Evolutionary conservation across 2,113 vertebrate species (phyloP).

Genomic region (Phycodurus eques): DNA sequence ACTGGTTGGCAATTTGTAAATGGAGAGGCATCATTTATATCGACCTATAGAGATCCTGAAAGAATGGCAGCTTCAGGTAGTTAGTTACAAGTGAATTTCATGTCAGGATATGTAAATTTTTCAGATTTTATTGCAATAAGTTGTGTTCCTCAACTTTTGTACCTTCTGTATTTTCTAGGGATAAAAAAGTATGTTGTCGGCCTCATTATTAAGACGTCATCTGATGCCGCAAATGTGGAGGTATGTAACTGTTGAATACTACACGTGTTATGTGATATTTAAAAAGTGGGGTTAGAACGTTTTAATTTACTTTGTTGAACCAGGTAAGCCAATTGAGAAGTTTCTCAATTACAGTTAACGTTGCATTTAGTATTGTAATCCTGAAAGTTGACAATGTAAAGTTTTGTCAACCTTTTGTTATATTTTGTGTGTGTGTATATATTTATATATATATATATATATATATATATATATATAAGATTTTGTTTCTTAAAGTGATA

Average conservation of each 20-base stretch:
- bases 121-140: neutral
- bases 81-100: slow-evolving; percentile 32
- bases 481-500: too few species aligned
- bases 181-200: slow-evolving; percentile 99
- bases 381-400: too few species aligned
- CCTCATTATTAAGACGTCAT: slow-evolving; percentile 99
- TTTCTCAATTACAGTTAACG: neutral
- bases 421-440: too few species aligned
- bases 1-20: slow-evolving; percentile 25
- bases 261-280: neutral
- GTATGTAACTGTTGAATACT: slow-evolving; percentile 68
- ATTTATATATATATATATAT: too few species aligned
- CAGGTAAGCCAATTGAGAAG: too few species aligned
- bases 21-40: slow-evolving; percentile 21
- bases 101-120: slow-evolving; percentile 37
- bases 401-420: too few species aligned
- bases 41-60: slow-evolving; percentile 6
- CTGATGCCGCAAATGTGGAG: slow-evolving; percentile 93
- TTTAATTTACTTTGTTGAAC: too few species aligned
- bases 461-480: too few species aligned
- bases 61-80: slow-evolving; percentile 24
- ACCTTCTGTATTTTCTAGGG: slow-evolving; percentile 75
- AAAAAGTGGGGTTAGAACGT: neutral
- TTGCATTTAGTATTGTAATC: neutral
- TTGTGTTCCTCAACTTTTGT: slow-evolving; percentile 11